Evolutionary conservation across 2,797 vertebrate species (phyloP).

Genomic region (Dipus sagitta): DNA sequence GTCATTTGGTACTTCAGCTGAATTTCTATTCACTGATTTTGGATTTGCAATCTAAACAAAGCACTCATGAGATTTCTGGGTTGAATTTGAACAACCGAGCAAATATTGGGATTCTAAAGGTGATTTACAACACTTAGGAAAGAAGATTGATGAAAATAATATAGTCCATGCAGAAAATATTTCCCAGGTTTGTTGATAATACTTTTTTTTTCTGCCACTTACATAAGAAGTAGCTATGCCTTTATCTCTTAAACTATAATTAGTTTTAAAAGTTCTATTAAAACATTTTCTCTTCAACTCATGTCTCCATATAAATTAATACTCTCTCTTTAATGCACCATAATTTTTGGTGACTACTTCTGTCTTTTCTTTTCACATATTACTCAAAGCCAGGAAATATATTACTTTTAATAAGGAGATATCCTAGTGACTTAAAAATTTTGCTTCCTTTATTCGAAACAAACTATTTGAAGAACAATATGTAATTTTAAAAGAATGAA

Average conservation of each 20-base stretch:
- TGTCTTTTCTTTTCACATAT: slow-evolving; percentile 30
- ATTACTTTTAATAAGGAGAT: background rate
- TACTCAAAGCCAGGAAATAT: slow-evolving; percentile 42
- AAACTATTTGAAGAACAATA: background rate
- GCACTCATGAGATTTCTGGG: background rate
- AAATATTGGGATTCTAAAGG: slow-evolving; percentile 12
- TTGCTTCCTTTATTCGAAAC: background rate
- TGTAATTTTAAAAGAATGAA: slow-evolving; percentile 28
- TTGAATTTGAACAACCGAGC: background rate
- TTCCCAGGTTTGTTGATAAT: background rate
- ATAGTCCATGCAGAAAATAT: slow-evolving; percentile 2
- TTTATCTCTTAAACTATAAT: slow-evolving; percentile 44
- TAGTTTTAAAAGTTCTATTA: slow-evolving; percentile 3
- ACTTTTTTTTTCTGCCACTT: background rate
- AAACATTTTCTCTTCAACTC: slow-evolving; percentile 39
- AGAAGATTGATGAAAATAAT: slow-evolving; percentile 40
- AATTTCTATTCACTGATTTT: background rate
- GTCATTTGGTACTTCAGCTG: background rate
- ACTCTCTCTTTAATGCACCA: background rate
- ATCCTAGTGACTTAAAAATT: background rate
- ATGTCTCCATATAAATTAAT: slow-evolving; percentile 29
- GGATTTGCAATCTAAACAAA: background rate
- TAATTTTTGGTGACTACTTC: slow-evolving; percentile 31
- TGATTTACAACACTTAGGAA: slow-evolving; percentile 30
- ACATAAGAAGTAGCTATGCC: slow-evolving; percentile 15